Percentiles rank a stretch among this genome's conserved stretches.
phyloP scores from a whole-genome alignment of 2,797 vertebrate species.

The Botia kubotai region DNA sequence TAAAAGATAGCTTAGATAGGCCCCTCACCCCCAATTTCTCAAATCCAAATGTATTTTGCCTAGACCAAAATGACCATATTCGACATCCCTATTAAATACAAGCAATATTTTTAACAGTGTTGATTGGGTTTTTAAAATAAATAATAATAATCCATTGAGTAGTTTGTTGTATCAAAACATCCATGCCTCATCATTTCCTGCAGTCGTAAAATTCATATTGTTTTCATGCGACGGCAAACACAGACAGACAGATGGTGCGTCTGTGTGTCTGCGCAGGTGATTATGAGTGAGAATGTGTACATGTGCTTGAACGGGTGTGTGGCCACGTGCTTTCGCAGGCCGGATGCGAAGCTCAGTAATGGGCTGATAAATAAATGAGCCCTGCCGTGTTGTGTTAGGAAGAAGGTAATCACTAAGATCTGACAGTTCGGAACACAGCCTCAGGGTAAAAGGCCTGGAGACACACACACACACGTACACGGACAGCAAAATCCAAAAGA shows the following conservation, averaged over 20 bases:
- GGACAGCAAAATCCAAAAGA: constrained; percentile 18
- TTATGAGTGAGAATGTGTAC: constrained; percentile 30
- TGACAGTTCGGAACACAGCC: constrained; percentile 51
- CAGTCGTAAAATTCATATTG: not conserved
- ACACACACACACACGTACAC: constrained; percentile 37
- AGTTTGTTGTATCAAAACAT: constrained; percentile 2
- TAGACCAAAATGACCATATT: not conserved
- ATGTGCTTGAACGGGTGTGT: constrained; percentile 20
- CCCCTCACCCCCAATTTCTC: not conserved
- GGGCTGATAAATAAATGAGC: constrained; percentile 59
- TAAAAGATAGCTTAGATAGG: not conserved
- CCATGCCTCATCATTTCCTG: not conserved
- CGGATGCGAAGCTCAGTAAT: constrained; percentile 30
- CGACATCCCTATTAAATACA: not conserved
- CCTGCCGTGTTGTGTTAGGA: constrained; percentile 54
- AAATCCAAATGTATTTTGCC: too few species aligned
- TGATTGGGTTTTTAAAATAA: not conserved
- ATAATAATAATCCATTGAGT: not conserved
- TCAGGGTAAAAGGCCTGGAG: constrained; percentile 45
- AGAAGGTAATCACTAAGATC: constrained; percentile 49
- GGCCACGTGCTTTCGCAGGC: not conserved
- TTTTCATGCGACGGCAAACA: not conserved
- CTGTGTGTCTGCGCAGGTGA: not conserved
- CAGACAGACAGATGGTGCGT: not conserved
- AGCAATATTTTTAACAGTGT: constrained; percentile 1